Percentiles rank a stretch among this genome's conserved stretches.
Conservation (phyloP, 2,113 vertebrate genomes). For the Neogale vison region DNA sequence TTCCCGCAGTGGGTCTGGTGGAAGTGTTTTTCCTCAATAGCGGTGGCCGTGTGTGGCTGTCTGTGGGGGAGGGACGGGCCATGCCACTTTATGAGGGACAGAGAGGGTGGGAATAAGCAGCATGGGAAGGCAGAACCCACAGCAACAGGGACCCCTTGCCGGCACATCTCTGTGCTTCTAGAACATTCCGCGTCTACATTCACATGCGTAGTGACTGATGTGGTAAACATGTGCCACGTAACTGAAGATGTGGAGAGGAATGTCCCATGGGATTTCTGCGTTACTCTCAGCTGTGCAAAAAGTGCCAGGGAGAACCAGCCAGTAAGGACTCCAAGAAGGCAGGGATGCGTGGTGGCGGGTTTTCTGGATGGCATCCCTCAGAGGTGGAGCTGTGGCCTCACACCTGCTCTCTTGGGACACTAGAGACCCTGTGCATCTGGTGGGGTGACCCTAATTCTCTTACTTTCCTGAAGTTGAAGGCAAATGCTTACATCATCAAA, state of each 20-base stretch:
- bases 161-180: no score
- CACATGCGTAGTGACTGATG: neutral
- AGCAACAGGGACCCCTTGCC: no score
- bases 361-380: neutral
- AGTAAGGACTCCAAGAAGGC: neutral
- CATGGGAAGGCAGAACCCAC: no score
- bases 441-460: neutral
- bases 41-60: no score
- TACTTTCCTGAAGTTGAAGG: neutral
- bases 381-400: neutral
- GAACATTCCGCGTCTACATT: no score
- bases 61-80: no score
- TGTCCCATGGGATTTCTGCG: neutral
- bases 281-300: neutral
- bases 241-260: neutral
- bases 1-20: no score
- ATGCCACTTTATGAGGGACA: no score
- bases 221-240: no score
- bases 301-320: neutral
- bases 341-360: neutral
- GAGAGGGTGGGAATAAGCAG: no score
- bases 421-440: neutral
- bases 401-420: neutral
- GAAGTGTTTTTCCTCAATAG: no score
- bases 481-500: neutral